phyloP scores from a whole-genome alignment of 2,888 invertebrate species.

The Lissocephala sabroskyi region DNA sequence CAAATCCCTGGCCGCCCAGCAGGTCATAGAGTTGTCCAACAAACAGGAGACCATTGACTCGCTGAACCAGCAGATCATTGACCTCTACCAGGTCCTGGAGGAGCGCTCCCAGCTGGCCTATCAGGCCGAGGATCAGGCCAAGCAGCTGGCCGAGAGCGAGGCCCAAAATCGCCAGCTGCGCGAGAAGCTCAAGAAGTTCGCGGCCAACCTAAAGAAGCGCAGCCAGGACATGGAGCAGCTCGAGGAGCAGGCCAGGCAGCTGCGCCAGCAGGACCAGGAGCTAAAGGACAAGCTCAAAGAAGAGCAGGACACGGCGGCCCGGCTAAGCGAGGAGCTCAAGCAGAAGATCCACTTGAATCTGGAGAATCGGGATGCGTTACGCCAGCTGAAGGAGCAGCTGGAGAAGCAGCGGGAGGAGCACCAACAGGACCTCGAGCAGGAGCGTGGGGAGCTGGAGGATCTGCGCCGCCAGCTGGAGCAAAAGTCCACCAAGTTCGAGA shows the following conservation, averaged over 20 bases:
- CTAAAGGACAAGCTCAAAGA: background rate
- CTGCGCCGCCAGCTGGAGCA: constrained; percentile 74
- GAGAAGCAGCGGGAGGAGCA: constrained; percentile 32
- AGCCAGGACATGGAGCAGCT: constrained; percentile 78
- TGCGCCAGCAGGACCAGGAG: constrained; percentile 16
- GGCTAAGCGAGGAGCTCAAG: constrained; percentile 17
- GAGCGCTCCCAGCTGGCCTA: constrained; percentile 73
- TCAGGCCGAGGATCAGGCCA: background rate
- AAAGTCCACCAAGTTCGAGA: constrained; percentile 74
- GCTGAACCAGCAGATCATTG: constrained; percentile 75
- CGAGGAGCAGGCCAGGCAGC: constrained; percentile 74
- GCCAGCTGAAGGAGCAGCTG: constrained; percentile 20
- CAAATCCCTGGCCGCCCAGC: constrained; percentile 55
- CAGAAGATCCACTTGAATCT: constrained; percentile 26
- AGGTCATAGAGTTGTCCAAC: constrained; percentile 72
- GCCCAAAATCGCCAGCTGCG: constrained; percentile 79
- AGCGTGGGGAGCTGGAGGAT: constrained; percentile 61
- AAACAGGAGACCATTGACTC: constrained; percentile 77
- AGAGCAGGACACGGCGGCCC: constrained; percentile 8
- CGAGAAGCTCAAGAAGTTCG: constrained; percentile 86
- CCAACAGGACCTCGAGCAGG: constrained; percentile 34
- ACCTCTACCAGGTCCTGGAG: constrained; percentile 75
- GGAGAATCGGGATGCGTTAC: constrained; percentile 20
- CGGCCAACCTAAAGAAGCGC: constrained; percentile 84
- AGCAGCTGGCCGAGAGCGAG: constrained; percentile 64